Percentiles rank a stretch among this genome's conserved stretches.
These are phyloP conservation scores for Corvus hawaiiensis DNA, from an alignment of 2,113 vertebrate genomes.

Conservation along the genomic window DNA sequence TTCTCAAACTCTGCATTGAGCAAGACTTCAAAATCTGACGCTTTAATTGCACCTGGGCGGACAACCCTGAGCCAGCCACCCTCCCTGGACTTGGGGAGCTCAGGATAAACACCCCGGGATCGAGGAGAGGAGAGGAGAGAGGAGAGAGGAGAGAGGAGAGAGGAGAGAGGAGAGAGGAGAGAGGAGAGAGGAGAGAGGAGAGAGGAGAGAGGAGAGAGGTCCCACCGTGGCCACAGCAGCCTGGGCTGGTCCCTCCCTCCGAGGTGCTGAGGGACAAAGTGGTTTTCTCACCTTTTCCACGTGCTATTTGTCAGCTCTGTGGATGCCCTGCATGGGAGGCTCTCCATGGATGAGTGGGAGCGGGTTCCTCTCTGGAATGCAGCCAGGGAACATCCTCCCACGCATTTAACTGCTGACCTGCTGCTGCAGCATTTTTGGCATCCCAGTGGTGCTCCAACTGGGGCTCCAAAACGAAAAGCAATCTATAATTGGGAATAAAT, in stretches of 20 bases:
- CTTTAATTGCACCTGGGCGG: not conserved
- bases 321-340: not conserved
- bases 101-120: rapidly evolving
- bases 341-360: not conserved
- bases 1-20: not conserved
- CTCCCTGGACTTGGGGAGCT: not conserved
- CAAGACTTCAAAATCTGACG: not conserved
- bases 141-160: too few species aligned
- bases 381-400: constrained; percentile 3
- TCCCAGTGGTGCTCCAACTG: not conserved
- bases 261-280: rapidly evolving
- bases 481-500: not conserved
- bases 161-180: too few species aligned
- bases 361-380: not conserved
- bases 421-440: not conserved
- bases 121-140: too few species aligned
- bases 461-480: not conserved
- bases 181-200: too few species aligned
- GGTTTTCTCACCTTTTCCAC: not conserved
- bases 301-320: not conserved
- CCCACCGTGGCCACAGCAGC: rapidly evolving
- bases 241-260: not conserved
- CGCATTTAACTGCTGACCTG: not conserved
- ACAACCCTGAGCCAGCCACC: not conserved
- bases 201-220: too few species aligned